A percentile compares a stretch with the other conserved stretches of the same genome.
Conservation (phyloP, 2,888 invertebrate species). For the Drosophila eohydei region DNA sequence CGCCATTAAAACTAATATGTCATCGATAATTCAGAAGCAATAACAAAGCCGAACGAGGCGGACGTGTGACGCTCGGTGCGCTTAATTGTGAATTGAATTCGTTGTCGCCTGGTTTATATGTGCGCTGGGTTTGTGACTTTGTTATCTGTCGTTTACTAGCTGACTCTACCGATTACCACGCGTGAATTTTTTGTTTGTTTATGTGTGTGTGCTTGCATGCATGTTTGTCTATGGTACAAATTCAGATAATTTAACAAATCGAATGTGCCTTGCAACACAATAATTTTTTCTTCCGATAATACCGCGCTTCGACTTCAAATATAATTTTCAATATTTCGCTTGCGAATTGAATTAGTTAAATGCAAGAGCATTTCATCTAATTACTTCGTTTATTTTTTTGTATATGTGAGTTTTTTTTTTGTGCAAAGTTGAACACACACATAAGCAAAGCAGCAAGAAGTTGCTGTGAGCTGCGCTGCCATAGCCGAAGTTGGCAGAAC, state of each 20-base stretch:
- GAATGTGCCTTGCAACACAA: slow-evolving; percentile 31
- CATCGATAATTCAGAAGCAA: slow-evolving; percentile 55
- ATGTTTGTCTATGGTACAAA: slow-evolving; percentile 27
- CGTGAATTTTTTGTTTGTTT: slow-evolving; percentile 29
- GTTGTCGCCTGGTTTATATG: slow-evolving; percentile 45
- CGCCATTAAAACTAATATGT: slow-evolving; percentile 30
- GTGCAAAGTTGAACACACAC: slow-evolving; percentile 50
- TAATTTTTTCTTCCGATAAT: slow-evolving; percentile 12
- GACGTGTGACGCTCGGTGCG: slow-evolving; percentile 61
- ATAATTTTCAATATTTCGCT: slow-evolving; percentile 11
- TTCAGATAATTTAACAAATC: slow-evolving; percentile 41
- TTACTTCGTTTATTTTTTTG: slow-evolving; percentile 14
- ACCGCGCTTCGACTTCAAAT: slow-evolving; percentile 11
- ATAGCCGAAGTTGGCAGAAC: slow-evolving; percentile 48
- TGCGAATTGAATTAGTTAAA: not conserved
- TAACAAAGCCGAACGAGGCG: slow-evolving; percentile 61
- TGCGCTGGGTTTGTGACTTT: slow-evolving; percentile 52
- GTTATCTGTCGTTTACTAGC: slow-evolving; percentile 34
- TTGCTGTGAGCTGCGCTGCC: slow-evolving; percentile 42
- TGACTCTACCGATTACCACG: slow-evolving; percentile 41
- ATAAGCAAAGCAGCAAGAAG: slow-evolving; percentile 37
- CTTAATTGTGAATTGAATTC: slow-evolving; percentile 48
- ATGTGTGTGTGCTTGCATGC: slow-evolving; percentile 17
- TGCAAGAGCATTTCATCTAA: slow-evolving; percentile 8
- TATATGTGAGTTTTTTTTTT: slow-evolving; percentile 29